Percentiles rank a stretch among this genome's conserved stretches.
phyloP scores from a whole-genome alignment of 2,888 invertebrate genomes.

The Metallyticus violacea region DNA sequence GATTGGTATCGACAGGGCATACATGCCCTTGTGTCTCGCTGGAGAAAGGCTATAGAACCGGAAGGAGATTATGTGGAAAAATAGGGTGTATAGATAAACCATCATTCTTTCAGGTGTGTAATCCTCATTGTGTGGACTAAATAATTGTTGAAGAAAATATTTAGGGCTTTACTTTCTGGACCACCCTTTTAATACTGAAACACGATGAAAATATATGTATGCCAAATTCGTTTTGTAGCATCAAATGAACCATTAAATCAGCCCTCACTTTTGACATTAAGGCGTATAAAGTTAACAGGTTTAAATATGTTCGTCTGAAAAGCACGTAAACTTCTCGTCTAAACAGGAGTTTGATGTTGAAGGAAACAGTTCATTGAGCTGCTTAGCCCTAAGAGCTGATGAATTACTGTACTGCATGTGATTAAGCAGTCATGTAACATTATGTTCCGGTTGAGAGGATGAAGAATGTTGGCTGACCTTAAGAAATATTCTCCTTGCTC shows the following conservation, averaged over 20 bases:
- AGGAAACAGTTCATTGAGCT: no score
- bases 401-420: background rate
- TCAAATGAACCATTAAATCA: background rate
- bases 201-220: background rate
- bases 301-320: background rate
- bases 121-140: no score
- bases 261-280: background rate
- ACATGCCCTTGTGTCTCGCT: no score
- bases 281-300: background rate
- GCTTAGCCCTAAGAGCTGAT: background rate
- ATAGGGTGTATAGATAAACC: no score
- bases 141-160: no score
- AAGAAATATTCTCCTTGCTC: no score
- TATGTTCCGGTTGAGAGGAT: background rate
- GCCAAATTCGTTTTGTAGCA: background rate
- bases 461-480: background rate
- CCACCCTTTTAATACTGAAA: no score
- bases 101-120: no score
- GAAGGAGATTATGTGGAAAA: no score
- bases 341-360: background rate
- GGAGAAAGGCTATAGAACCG: no score
- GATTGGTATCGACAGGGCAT: no score
- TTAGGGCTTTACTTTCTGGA: no score
- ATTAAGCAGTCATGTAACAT: background rate
- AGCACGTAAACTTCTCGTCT: background rate